Evolutionary conservation across 2,113 vertebrate genomes (phyloP).

Genomic region (Corythaeola cristata): DNA sequence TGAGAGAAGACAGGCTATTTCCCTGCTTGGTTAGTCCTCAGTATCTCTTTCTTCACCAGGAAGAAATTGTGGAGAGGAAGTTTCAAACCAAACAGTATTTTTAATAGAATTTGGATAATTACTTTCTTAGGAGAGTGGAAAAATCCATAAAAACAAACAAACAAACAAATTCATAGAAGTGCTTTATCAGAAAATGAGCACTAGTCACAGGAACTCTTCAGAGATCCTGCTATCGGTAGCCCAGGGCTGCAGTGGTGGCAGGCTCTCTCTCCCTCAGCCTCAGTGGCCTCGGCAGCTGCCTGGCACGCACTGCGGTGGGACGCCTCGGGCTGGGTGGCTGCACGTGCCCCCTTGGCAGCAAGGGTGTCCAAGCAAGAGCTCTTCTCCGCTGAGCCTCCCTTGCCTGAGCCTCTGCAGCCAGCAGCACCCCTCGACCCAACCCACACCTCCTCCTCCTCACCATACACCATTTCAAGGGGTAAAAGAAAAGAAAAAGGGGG

Average conservation of each 20-base stretch:
- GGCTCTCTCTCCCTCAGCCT: not conserved
- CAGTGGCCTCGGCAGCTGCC: not conserved
- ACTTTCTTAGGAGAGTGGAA: not conserved
- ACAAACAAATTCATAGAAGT: not conserved
- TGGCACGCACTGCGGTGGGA: not conserved
- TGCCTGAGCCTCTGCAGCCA: not conserved
- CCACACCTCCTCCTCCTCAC: not conserved
- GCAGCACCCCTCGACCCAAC: not conserved
- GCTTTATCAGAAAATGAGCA: not conserved
- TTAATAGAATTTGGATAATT: not conserved
- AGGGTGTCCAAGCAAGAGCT: not conserved
- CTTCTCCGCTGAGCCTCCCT: fast-evolving
- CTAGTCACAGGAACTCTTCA: not conserved
- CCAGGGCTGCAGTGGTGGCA: not conserved
- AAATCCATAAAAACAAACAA: not conserved
- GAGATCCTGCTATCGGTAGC: not conserved
- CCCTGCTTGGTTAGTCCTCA: not conserved
- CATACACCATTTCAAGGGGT: not conserved
- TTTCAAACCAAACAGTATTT: not conserved
- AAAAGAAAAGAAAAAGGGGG: not conserved
- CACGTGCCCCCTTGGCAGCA: fast-evolving
- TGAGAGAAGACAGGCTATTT: not conserved
- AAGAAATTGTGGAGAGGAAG: not conserved
- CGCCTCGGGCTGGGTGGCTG: not conserved
- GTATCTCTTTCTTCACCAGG: not conserved